Evolutionary conservation across 2,797 vertebrate genomes (phyloP).

Genomic region (Catostomus latipinnis): DNA sequence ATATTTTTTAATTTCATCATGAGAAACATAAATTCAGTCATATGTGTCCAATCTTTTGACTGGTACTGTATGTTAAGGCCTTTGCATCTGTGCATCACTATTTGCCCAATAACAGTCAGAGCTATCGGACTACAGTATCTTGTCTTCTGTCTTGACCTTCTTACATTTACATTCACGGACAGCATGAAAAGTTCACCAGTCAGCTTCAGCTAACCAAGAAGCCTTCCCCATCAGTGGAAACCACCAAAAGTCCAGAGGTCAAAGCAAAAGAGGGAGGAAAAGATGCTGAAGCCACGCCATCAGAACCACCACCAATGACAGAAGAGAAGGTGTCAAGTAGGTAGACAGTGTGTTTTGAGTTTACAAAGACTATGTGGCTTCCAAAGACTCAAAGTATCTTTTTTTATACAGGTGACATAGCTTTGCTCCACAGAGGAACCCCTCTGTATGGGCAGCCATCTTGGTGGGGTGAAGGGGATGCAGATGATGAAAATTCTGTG

Average conservation of each 20-base stretch:
- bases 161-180: conserved; percentile 23
- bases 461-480: conserved; percentile 95
- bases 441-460: conserved; percentile 95
- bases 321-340: conserved; percentile 89
- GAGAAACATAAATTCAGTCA: too few species aligned
- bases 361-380: not conserved
- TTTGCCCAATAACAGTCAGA: not conserved
- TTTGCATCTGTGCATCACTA: not conserved
- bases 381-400: not conserved
- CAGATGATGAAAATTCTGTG: conserved; percentile 79
- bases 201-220: conserved; percentile 91
- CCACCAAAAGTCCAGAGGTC: conserved; percentile 60
- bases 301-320: conserved; percentile 73
- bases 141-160: conserved; percentile 23
- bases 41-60: too few species aligned
- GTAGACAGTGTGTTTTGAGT: conserved; percentile 11
- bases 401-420: conserved; percentile 75
- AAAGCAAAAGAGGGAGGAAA: conserved; percentile 60
- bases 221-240: conserved; percentile 73
- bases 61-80: too few species aligned
- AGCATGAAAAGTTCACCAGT: conserved; percentile 97
- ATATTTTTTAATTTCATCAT: too few species aligned
- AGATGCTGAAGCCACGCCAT: conserved; percentile 66
- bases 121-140: not conserved
- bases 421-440: conserved; percentile 86